Base-by-base conservation (phyloP, 30 jellyfish, hydroid and myxozoan species). In the Turritopsis dohrnii region DNA sequence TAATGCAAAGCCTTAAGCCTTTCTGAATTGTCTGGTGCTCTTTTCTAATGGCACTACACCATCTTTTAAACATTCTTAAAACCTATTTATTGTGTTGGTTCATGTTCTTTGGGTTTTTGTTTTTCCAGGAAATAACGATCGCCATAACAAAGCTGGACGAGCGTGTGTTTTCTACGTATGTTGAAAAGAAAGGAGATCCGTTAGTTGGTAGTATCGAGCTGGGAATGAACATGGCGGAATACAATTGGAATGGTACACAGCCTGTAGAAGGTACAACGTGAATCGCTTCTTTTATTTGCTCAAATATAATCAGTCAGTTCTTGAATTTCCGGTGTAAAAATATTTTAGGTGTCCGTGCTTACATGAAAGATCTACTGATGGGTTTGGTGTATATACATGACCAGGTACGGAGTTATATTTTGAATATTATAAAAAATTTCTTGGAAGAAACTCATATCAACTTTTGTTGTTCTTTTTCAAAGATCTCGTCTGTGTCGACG, bases 271-370 rank as follows among this genome's bases (percentile, higher is more conserved):
- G 96, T 89, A 66, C 20, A 86, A 41, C 13, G 60, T 41, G 60
- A n/a, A n/a, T n/a, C n/a, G n/a, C n/a, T n/a, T n/a, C n/a, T 71
- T 30, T 20, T 16, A 16, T 1, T 16, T 21, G 75, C 28, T n/a
- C 54, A 26, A 54, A 19, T 21, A 69, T 52, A 9, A 24, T 17
- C 9, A 41, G 5, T 5, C 60, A 5, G 13, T 41, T 3, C 27
- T 21, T 23, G 27, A 19, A 22, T 24, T 74, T 74, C n/a, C 74
- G 60, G 66, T 7, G 27, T 74, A 5, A 74, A n/a, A n/a, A n/a
- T n/a, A n/a, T 66, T 71, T 16, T 71, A 94, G 99, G 96, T 53
- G 94, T 94, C n/a, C 89, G 99, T 27, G 89, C 94, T 1, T 94
- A 88, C 72, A 79, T 94, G 66, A 79, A 96, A 72, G 99, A 94